phyloP scores from a whole-genome alignment of 2,797 vertebrate genomes.

The Rhinichthys osculus region DNA sequence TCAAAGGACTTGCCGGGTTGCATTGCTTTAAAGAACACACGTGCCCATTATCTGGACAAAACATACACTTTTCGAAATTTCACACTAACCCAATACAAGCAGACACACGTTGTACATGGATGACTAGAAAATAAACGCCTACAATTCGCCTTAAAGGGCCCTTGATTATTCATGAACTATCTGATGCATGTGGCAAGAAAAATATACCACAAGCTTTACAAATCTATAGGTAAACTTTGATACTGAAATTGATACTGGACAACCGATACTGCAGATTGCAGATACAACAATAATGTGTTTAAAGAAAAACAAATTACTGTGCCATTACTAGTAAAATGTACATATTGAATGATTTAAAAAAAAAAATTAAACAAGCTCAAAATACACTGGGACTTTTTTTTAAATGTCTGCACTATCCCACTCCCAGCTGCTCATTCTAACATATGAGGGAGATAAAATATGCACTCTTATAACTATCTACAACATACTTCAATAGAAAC shows the following conservation, averaged over 20 bases:
- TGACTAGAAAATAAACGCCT: neutral
- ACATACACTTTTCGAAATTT: constrained; percentile 13
- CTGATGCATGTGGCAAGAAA: neutral
- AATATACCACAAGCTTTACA: neutral
- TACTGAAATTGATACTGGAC: neutral
- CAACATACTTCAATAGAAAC: neutral
- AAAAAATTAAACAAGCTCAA: neutral
- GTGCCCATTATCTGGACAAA: neutral
- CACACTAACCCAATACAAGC: neutral
- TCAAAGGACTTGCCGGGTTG: neutral
- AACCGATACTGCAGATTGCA: no score
- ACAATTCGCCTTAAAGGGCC: neutral
- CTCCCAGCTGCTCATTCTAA: neutral
- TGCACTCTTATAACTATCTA: neutral
- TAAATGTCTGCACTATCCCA: neutral
- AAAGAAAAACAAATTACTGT: neutral
- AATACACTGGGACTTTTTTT: neutral
- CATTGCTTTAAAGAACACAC: neutral
- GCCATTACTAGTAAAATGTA: neutral
- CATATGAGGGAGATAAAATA: neutral
- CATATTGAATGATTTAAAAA: no score
- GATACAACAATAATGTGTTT: neutral
- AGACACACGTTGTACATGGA: neutral
- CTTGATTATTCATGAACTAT: constrained; percentile 10
- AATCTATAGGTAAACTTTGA: neutral